These are phyloP conservation scores for Gallirallus australis DNA, from an alignment of 2,797 vertebrate genomes.

Conservation along the genomic window DNA sequence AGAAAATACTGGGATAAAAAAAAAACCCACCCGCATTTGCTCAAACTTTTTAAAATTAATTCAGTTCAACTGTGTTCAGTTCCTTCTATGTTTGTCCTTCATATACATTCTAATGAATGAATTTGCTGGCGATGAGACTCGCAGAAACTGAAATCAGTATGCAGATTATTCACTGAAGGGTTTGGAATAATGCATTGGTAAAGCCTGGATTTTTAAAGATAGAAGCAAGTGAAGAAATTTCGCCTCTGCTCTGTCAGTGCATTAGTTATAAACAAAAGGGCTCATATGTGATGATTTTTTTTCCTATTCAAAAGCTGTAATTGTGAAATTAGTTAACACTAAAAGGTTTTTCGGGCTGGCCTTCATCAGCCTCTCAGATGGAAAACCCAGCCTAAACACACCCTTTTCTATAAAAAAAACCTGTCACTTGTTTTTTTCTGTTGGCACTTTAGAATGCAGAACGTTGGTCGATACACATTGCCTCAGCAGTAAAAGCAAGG, in stretches of 20 bases:
- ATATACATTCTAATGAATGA: not conserved
- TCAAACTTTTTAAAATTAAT: not conserved
- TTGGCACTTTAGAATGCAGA: not conserved
- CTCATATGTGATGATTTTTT: not conserved
- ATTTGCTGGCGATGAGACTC: not conserved
- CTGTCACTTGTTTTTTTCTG: not conserved
- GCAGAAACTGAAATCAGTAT: not conserved
- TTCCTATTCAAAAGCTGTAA: not conserved
- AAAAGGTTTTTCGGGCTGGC: not conserved
- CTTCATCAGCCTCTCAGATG: not conserved
- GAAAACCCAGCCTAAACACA: not conserved
- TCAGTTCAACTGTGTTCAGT: not conserved
- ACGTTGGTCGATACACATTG: not conserved
- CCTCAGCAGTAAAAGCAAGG: not conserved
- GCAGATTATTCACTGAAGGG: not conserved
- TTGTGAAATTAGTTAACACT: not conserved
- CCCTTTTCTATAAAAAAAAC: not conserved
- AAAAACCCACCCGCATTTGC: not conserved
- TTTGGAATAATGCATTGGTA: conserved; percentile 1
- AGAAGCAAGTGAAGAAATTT: not conserved
- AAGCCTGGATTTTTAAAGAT: not conserved
- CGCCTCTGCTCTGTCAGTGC: not conserved
- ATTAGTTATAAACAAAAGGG: not conserved
- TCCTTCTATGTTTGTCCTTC: not conserved
- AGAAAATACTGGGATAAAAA: not conserved